A percentile compares a stretch with the other conserved stretches of the same genome.
Conservation (phyloP, 1,140 invertebrate species). For the Drosophila mojavensis region DNA sequence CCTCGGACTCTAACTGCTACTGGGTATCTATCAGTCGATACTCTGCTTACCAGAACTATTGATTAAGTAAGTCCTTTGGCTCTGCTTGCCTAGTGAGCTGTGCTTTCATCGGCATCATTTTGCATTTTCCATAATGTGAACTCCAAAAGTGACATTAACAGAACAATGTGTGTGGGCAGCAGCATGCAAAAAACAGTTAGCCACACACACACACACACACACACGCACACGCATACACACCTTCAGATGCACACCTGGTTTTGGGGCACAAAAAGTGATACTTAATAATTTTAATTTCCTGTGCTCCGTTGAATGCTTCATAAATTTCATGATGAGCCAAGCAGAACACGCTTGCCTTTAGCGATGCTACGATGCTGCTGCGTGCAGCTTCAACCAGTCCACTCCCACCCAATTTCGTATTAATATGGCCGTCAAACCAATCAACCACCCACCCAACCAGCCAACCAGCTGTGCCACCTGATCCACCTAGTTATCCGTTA, state of each 20-base stretch:
- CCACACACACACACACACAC: constrained; percentile 20
- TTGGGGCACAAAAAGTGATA: constrained; percentile 45
- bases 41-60: no score
- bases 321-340: constrained; percentile 68
- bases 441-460: neutral
- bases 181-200: neutral
- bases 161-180: constrained; percentile 31
- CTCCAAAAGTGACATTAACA: constrained; percentile 31
- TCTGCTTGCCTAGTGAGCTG: neutral
- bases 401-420: constrained; percentile 3
- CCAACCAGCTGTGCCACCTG: neutral
- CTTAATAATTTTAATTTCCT: constrained; percentile 76
- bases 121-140: constrained; percentile 23
- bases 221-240: constrained; percentile 13
- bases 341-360: constrained; percentile 18
- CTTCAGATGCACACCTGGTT: neutral
- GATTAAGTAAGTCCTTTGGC: neutral
- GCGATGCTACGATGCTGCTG: no score
- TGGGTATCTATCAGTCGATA: no score
- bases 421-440: neutral
- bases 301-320: constrained; percentile 65
- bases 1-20: no score
- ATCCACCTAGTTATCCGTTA: constrained; percentile 1
- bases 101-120: constrained; percentile 33
- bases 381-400: no score